These are phyloP conservation scores for Cydia pomonella DNA, from an alignment of 1,140 invertebrate genomes.

Conservation along the genomic window DNA sequence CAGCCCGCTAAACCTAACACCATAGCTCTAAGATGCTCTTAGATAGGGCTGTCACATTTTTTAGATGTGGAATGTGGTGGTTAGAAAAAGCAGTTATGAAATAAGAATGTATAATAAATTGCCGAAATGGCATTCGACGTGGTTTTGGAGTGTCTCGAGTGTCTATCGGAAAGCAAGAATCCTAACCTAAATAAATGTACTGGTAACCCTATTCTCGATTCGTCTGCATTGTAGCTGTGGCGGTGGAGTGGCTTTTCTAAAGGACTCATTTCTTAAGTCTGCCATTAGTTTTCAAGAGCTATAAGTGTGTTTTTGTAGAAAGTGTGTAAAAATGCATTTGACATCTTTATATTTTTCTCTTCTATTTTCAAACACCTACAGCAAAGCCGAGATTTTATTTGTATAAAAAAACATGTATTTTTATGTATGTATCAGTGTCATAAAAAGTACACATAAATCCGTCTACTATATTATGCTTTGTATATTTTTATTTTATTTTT, in stretches of 20 bases:
- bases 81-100: not conserved
- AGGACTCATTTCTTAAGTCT: not conserved
- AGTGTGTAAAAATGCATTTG: not conserved
- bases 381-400: too few relatives aligned
- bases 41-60: constrained; percentile 19
- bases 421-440: too few relatives aligned
- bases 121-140: too few relatives aligned
- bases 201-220: not conserved
- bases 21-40: constrained; percentile 33
- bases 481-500: too few relatives aligned
- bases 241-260: not conserved
- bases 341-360: too few relatives aligned
- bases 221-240: not conserved
- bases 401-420: too few relatives aligned
- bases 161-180: too few relatives aligned
- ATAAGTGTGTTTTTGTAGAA: not conserved
- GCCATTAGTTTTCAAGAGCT: constrained; percentile 8
- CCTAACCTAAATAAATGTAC: not conserved
- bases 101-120: not conserved
- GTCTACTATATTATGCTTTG: too few relatives aligned
- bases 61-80: not conserved
- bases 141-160: too few relatives aligned
- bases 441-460: too few relatives aligned
- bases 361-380: too few relatives aligned
- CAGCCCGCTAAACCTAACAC: constrained; percentile 41